Evolutionary conservation across 2,797 vertebrate genomes (phyloP).

Genomic region (Paramormyrops hopkinsi): DNA sequence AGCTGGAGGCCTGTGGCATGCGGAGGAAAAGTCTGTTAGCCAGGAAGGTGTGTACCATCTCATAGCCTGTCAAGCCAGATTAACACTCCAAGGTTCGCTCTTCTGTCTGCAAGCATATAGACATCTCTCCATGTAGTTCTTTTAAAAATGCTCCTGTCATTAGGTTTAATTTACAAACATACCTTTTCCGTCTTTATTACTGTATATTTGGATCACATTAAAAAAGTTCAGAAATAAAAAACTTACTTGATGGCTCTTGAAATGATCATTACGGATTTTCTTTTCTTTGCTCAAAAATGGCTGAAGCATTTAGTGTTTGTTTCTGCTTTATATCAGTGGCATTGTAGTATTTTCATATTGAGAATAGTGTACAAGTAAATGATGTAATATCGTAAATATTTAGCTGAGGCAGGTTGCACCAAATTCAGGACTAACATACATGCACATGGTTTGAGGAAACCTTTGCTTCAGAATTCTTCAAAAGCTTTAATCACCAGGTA

Average conservation of each 20-base stretch:
- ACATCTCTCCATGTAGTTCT: not conserved
- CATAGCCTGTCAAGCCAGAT: not conserved
- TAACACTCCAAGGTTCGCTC: not conserved
- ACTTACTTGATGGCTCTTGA: not conserved
- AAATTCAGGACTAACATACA: not conserved
- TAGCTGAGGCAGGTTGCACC: not conserved
- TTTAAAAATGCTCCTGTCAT: not conserved
- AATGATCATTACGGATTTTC: not conserved
- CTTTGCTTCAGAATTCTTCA: not conserved
- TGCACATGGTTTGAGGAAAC: not conserved
- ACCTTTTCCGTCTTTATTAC: not conserved
- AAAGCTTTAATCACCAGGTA: not conserved
- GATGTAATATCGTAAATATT: not conserved
- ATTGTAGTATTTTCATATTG: not conserved
- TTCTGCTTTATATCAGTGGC: not conserved
- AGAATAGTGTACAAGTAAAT: not conserved
- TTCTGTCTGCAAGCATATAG: not conserved
- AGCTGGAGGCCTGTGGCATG: slow-evolving; percentile 88
- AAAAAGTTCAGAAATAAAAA: not conserved
- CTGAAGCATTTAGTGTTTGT: not conserved
- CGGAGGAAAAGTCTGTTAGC: slow-evolving; percentile 88
- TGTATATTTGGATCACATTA: not conserved
- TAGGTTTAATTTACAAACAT: not conserved
- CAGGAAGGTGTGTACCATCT: slow-evolving; percentile 70
- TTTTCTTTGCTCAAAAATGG: not conserved